Base-by-base conservation (phyloP, 2,113 vertebrate genomes). In the Papio anubis region DNA sequence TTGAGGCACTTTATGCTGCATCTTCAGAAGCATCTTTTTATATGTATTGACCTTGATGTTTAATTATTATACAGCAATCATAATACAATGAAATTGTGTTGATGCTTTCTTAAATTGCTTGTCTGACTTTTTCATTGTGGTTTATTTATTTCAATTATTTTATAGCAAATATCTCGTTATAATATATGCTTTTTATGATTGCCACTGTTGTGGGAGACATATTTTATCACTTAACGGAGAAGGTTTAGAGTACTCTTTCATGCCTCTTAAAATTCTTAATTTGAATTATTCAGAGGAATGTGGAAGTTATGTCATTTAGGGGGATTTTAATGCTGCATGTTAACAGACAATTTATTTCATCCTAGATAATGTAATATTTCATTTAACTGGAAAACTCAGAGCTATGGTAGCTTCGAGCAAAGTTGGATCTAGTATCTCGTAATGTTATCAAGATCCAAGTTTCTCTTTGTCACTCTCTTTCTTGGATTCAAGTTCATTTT, bases 21-120 rank as follows among this genome's bases (percentile, higher is more conserved):
- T 48, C 40, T 92, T 97, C 32, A 79, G 68, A 90, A 92, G 7
- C 83, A 83, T 55, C 61, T 40, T 93, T 96, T 97, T 50, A 25
- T 90, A 45, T 76, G 35, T 50, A 38, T 84, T 59, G 5, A 43
- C 73, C 92, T 91, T 92, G 82, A 93, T 88, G 73, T 86, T 86
- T 86, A 94, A 93, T 88, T 94, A 93, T 97, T 96, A 94, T 48
- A 88, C 96, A 86, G 1, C 30, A 91, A 81, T 93, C 25, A 93
- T 45, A 85, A 96, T 93, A 79, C 21, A 83, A 70, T 76, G 90
- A 94, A 96, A 86, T 78, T 88, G 43, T 92, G 25, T 93, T 78
- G 45, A 32, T 95, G 66, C 92, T 95, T 96, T 82, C 40, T 93
- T 96, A 59, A 93, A 78, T 64, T 97, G 38, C 90, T 97, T 97